A percentile compares a stretch with the other conserved stretches of the same genome.
Conservation (phyloP, 1,140 invertebrate genomes). For the Drosophila miranda region DNA sequence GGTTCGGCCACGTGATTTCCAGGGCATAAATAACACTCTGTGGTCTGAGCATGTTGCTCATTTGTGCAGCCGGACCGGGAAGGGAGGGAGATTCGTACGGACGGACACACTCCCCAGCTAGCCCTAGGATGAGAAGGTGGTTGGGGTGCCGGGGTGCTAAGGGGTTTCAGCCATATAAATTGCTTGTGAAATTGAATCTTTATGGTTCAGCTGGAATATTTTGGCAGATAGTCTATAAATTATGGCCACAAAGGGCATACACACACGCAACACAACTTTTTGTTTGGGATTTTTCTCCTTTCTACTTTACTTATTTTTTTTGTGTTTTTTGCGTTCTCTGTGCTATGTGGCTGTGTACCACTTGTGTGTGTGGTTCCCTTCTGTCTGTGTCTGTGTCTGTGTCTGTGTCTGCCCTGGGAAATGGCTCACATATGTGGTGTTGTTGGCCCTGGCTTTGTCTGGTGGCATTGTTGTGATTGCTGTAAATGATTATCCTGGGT, state of each 20-base stretch:
- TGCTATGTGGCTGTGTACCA: constrained; percentile 5
- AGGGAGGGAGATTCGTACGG: not conserved
- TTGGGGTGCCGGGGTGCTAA: constrained; percentile 15
- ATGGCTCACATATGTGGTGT: constrained; percentile 40
- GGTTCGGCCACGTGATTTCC: constrained; percentile 50
- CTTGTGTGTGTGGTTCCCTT: not conserved
- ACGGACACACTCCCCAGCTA: too few relatives aligned
- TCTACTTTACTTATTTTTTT: constrained; percentile 19
- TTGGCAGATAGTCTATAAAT: constrained; percentile 81
- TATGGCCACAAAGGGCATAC: constrained; percentile 79
- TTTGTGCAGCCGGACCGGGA: constrained; percentile 38
- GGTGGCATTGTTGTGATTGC: constrained; percentile 40
- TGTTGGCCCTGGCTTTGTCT: constrained; percentile 36
- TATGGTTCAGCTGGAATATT: constrained; percentile 81
- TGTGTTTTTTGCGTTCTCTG: constrained; percentile 3
- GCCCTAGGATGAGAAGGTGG: not conserved
- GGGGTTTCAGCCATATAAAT: constrained; percentile 73
- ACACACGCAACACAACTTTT: constrained; percentile 47
- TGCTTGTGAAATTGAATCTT: constrained; percentile 81
- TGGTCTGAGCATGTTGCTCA: constrained; percentile 64
- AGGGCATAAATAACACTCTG: constrained; percentile 64
- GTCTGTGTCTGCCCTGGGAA: constrained; percentile 7
- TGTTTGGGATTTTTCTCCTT: constrained; percentile 35
- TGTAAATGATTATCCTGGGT: constrained; percentile 71
- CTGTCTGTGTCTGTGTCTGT: constrained; percentile 1